Base-by-base conservation (phyloP, 1,140 invertebrate species). In the Glomeris maerens region DNA sequence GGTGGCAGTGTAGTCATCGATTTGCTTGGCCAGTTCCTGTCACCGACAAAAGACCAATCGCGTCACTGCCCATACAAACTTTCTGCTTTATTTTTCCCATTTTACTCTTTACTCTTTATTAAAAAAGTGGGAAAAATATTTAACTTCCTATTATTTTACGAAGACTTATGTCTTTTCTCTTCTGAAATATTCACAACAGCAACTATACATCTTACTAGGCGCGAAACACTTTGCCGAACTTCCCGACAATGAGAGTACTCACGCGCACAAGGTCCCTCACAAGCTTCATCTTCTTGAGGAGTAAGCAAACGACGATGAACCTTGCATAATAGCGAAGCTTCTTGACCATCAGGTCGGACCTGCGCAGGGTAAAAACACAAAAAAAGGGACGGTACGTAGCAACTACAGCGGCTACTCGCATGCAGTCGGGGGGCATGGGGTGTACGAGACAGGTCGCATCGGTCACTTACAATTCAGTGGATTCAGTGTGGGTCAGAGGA, bases 281-380 rank as follows among this genome's bases (percentile, higher is more conserved):
- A 55, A 94, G 71, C 69, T 93, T 92, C 78, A 93, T 89, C 66
- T 89, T 89, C 68, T 92, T 93, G 41, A 95, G 74, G 58, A 96
- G 73, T 53, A 97, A 75, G 70, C 90, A 94, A 14, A 96, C 92
- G 23, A 96, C 90, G 60, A 96, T 96, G 66, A 94, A 98, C 45
- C 93, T 75, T 21, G 92, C 92, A 68, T 95, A 96, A 64, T 94
- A 98, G 45, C 93, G 75, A 21, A 97, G 70, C 68, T 97, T 97
- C 68, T 98, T 98, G 40, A 98, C 89, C 87, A 96, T 94, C 52
- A 98, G 68, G 65, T 96, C 92, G 54, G 87, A 88, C 62, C 80
- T 79, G 58, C 22, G 45, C 10, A 28, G 36, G 25, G 45, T 17
- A 7, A 27, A 7, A 46, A 27, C 10, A 36, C 20, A 36, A 36